Evolutionary conservation across 2,113 vertebrate species (phyloP).

Genomic region (rat (Rattus norvegicus)): DNA sequence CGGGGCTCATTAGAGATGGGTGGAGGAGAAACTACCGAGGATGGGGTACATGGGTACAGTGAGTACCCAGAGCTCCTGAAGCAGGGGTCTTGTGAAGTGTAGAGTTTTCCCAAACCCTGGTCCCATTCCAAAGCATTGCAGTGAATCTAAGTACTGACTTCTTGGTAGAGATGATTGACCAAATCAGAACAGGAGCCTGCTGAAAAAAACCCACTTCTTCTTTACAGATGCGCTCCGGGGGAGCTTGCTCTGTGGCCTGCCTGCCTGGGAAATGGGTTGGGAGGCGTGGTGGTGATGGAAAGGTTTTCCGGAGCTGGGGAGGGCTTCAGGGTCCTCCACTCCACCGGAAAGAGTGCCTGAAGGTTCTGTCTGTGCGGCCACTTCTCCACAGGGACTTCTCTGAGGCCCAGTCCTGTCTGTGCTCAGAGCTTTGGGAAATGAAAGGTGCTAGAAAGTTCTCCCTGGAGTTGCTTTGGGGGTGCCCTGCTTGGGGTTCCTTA

Average conservation of each 20-base stretch:
- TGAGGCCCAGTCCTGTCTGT: neutral
- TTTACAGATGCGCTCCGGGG: neutral
- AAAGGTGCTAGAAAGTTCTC: constrained; percentile 12
- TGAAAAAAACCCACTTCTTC: neutral
- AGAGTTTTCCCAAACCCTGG: neutral
- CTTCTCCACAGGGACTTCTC: neutral
- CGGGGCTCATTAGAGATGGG: neutral
- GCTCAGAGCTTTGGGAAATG: constrained; percentile 36
- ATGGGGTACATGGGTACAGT: neutral
- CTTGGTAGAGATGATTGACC: neutral
- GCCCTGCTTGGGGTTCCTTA: constrained; percentile 17
- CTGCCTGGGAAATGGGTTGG: neutral
- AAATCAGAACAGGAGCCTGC: neutral
- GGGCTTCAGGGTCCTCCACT: neutral
- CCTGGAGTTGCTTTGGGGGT: constrained; percentile 11
- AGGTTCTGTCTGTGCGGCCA: neutral
- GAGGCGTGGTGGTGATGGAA: neutral
- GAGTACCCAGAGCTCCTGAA: neutral
- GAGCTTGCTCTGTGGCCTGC: neutral
- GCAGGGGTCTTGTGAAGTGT: neutral
- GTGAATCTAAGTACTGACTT: neutral
- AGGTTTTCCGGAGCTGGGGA: neutral
- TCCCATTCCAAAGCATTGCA: neutral
- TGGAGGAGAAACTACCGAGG: neutral
- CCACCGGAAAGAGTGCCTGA: neutral